Evolutionary conservation across 2,888 invertebrate genomes (phyloP), one percentile per base, ranked within the genome.

Genomic region (Amphipyra berbera): DNA sequence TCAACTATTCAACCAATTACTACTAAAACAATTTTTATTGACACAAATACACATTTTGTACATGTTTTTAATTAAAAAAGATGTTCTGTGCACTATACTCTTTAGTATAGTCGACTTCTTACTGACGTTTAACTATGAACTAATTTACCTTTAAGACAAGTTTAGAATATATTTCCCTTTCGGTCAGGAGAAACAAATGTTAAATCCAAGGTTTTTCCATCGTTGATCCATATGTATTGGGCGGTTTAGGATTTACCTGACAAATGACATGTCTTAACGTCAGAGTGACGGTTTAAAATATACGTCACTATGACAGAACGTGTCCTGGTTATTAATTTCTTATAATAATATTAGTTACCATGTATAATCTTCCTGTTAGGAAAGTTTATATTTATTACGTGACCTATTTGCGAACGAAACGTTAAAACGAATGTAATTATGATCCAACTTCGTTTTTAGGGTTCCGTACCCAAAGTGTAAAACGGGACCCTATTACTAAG

Each of bases 1-100:
- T 30, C 30, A 73, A 60, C 54, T 73, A 30, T 47, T 47, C 7
- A 56, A 44, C 38, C 9, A 55, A 10, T 35, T 49, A 50, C 41
- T 21, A 42, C 7, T 54, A n/a, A 15, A 50, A 14, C 10, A 12
- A 10, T 30, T 33, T 41, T 38, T 33, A 47, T 8, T 15, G 41
- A 50, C 46, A 33, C 27, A 40, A 12, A 7, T 9, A 42, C 40
- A 15, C 12, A 15, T 33, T 44, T 30, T 42, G 7, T 9, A n/a
- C 4, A 33, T 47, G 13, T 49, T 40, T 10, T 44, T 6, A 30
- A n/a, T 10, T 14, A 45, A 21, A 6, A 45, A 14, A 13, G 2
- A 10, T n/a, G 30, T 3, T 37, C 12, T 10, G n/a, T 14, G 7
- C 35, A 57, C 35, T 49, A 9, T 52, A 52, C 2, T 35, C 40